Evolutionary conservation across 2,797 vertebrate species (phyloP).

Genomic region (Danio kyathit): DNA sequence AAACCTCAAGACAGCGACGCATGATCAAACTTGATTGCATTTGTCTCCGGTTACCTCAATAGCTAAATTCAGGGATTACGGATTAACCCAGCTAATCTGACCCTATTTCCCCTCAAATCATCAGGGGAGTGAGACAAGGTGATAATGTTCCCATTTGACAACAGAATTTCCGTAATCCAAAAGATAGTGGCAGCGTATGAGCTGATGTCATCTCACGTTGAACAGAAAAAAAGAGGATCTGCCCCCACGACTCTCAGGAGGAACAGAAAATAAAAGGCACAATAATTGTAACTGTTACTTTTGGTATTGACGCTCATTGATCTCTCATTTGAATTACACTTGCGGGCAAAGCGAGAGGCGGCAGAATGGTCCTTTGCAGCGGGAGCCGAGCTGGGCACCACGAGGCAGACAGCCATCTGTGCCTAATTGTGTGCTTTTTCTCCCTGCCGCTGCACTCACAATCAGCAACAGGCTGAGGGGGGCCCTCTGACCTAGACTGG

Average conservation of each 20-base stretch:
- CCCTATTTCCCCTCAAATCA: slow-evolving; percentile 46
- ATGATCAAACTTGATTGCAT: slow-evolving; percentile 40
- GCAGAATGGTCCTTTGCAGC: slow-evolving; percentile 53
- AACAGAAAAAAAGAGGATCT: slow-evolving; percentile 6
- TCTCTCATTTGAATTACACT: slow-evolving; percentile 61
- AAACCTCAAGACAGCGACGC: slow-evolving; percentile 29
- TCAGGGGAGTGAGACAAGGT: slow-evolving; percentile 46
- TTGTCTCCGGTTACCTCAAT: slow-evolving; percentile 36
- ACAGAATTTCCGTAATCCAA: slow-evolving; percentile 53
- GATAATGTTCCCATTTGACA: slow-evolving; percentile 53
- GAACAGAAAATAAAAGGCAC: slow-evolving; percentile 44
- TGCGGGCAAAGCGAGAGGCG: slow-evolving; percentile 41
- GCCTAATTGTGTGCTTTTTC: slow-evolving; percentile 82
- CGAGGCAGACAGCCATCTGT: slow-evolving; percentile 84
- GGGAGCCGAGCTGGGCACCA: slow-evolving; percentile 71
- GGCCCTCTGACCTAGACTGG: slow-evolving; percentile 85
- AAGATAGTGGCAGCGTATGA: slow-evolving; percentile 23
- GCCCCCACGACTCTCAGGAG: background rate
- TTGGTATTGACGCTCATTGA: slow-evolving; percentile 52
- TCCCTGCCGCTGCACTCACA: slow-evolving; percentile 80
- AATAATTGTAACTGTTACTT: slow-evolving; percentile 57
- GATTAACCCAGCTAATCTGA: slow-evolving; percentile 60
- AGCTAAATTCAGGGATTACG: slow-evolving; percentile 52
- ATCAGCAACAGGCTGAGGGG: slow-evolving; percentile 86
- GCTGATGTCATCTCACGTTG: slow-evolving; percentile 10